Evolutionary conservation across 2,797 vertebrate genomes (phyloP).

Genomic region (Enteromius viviparus): DNA sequence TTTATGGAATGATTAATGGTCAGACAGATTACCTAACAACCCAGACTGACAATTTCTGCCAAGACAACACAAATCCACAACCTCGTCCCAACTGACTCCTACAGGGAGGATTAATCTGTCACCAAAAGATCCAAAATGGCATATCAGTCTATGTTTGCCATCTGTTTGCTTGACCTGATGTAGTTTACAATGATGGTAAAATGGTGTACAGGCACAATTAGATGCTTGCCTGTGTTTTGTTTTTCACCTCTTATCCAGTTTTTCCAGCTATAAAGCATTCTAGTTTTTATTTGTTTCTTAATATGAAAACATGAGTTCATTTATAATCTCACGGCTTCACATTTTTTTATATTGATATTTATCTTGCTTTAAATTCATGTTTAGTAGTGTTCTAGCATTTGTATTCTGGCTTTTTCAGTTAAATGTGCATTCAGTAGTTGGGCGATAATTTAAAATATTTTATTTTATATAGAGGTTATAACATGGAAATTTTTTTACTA

Average conservation of each 20-base stretch:
- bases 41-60: slow-evolving; percentile 22
- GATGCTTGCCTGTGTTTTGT: neutral
- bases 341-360: neutral
- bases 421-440: neutral
- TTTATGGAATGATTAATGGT: slow-evolving; percentile 3
- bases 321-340: neutral
- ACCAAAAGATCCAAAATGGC: neutral
- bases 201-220: neutral
- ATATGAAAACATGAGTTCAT: neutral
- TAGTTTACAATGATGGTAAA: slow-evolving; percentile 28
- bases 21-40: neutral
- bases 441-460: neutral
- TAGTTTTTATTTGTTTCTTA: too few species aligned
- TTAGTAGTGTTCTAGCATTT: neutral
- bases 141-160: slow-evolving; percentile 28
- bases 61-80: neutral
- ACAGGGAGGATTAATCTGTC: slow-evolving; percentile 10
- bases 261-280: neutral
- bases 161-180: slow-evolving; percentile 28
- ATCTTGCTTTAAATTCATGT: neutral
- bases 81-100: neutral
- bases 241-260: neutral
- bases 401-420: neutral
- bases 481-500: neutral
- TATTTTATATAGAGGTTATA: neutral